phyloP scores from a whole-genome alignment of 2,797 vertebrate genomes.

The Lacerta agilis region DNA sequence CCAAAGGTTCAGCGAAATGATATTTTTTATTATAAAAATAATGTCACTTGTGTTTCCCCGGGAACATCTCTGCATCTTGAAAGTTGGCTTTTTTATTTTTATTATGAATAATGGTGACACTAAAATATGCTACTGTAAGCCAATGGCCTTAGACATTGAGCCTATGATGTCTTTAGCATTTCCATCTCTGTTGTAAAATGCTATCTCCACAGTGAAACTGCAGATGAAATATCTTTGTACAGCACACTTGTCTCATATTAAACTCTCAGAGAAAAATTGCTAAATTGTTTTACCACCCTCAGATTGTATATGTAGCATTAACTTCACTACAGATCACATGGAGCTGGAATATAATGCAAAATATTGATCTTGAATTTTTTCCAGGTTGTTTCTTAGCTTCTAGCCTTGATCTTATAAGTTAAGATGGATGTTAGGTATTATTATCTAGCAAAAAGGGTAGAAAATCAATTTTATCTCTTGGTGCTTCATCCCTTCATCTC shows the following conservation, averaged over 20 bases:
- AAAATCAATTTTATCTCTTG: slow-evolving; percentile 75
- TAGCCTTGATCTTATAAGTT: slow-evolving; percentile 74
- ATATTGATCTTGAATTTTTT: slow-evolving; percentile 67
- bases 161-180: background rate
- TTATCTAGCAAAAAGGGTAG: slow-evolving; percentile 66
- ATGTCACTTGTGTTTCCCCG: background rate
- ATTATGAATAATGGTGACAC: background rate
- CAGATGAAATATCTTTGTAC: background rate
- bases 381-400: slow-evolving; percentile 63
- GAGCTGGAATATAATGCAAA: slow-evolving; percentile 65
- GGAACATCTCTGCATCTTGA: background rate
- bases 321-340: slow-evolving; percentile 55
- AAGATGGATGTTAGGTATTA: slow-evolving; percentile 74
- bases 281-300: slow-evolving; percentile 52
- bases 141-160: slow-evolving; percentile 8
- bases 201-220: background rate
- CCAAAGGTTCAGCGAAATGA: background rate
- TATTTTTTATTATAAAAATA: background rate
- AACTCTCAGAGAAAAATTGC: slow-evolving; percentile 31
- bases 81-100: background rate
- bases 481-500: slow-evolving; percentile 56
- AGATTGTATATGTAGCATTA: slow-evolving; percentile 33
- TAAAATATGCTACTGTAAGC: background rate
- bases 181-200: slow-evolving; percentile 14
- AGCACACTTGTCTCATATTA: slow-evolving; percentile 16